phyloP scores from a whole-genome alignment of 2,113 vertebrate species.

The Nibea coibor region DNA sequence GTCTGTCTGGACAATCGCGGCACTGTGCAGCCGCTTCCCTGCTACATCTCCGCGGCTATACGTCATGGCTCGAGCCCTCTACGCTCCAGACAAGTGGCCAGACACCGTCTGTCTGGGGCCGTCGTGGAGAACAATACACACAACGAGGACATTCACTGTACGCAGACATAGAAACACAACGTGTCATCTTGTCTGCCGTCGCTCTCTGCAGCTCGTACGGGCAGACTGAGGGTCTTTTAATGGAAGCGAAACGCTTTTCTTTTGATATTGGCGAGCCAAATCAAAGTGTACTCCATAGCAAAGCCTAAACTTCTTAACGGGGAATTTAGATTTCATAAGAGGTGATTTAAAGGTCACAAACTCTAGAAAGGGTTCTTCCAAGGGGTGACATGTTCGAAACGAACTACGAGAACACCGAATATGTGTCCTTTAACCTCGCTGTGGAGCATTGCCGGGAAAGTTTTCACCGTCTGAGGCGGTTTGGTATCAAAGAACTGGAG shows the following conservation, averaged over 20 bases:
- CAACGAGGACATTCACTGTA: slow-evolving; percentile 68
- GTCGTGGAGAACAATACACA: slow-evolving; percentile 68
- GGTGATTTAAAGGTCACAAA: background rate
- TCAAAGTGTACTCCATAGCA: no score
- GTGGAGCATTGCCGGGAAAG: background rate
- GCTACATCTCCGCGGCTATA: slow-evolving; percentile 59
- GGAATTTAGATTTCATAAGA: slow-evolving; percentile 32
- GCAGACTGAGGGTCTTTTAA: background rate
- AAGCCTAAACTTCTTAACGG: background rate
- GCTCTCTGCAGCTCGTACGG: background rate
- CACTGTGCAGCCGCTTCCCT: slow-evolving; percentile 36
- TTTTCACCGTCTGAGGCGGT: slow-evolving; percentile 7
- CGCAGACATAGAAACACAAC: slow-evolving; percentile 19
- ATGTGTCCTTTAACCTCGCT: background rate
- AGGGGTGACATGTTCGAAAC: background rate
- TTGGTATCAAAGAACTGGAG: slow-evolving; percentile 1
- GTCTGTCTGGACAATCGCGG: slow-evolving; percentile 49
- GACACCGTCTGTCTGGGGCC: slow-evolving; percentile 66
- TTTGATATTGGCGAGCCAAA: background rate
- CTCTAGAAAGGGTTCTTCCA: background rate
- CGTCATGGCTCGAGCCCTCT: slow-evolving; percentile 58
- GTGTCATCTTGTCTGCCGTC: slow-evolving; percentile 14
- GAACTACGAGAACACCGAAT: background rate
- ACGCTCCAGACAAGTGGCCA: slow-evolving; percentile 64
- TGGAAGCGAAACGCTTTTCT: background rate